Base-by-base conservation (phyloP, 2,888 invertebrate genomes). In the Cephus runcator region DNA sequence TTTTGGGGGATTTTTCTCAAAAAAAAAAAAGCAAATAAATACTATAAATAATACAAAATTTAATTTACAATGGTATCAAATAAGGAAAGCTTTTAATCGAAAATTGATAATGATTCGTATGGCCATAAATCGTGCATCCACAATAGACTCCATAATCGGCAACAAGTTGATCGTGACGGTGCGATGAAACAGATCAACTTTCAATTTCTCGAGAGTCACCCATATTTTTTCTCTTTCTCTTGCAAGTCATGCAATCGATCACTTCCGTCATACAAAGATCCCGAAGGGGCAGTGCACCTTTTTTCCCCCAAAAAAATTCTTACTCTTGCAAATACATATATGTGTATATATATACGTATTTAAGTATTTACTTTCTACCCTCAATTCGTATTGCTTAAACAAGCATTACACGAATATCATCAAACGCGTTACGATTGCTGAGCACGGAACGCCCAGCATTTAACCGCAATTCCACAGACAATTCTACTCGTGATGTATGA, bases 191-290 rank as follows among this genome's bases (percentile, higher is more conserved):
- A 71, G 40, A 79, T 74, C 79, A 73, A 83, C 83, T 84, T 84
- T 84, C 85, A 77, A 83, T 84, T 84, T 81, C 74, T 80, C 76
- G 78, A 75, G 79, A 74, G 74, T 81, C 79, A 77, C 81, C 81
- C 79, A 23, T 56, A 23, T 56, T 56, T 23, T 56, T 56, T 56
- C 23, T 56, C 56, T 56, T 23, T 23, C 9, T 56, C 9, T 56
- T 56, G 23, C 23, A 56, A 56, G 40, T 56, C 6, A 56, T 9
- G 40, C 9, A 56, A 56, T 56, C 40, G 15, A 56, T 56, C 56
- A 23, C 56, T 56, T 56, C 23, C 56, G 23, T 9, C 56, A 56
- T 56, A 9, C 56, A 56, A 40, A 40, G 56, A 23, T 1, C 23
- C 56, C 56, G 23, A 23, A 56, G 23, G 23, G 23, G 56, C 23